Base-by-base conservation (phyloP, 2,113 vertebrate species). In the Gnathonemus longibarbis region DNA sequence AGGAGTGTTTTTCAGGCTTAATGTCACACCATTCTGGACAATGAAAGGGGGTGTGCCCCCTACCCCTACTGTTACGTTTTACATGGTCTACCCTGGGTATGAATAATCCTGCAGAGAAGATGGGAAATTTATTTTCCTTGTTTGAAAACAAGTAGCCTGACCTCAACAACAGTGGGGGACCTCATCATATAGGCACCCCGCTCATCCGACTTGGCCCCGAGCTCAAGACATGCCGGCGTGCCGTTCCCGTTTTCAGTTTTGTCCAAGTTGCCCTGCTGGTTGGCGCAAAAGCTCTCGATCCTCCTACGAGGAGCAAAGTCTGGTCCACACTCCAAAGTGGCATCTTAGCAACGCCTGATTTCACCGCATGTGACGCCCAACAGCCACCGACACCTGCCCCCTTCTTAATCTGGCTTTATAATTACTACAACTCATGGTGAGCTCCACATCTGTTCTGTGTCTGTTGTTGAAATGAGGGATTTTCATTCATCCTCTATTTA, bases 381-480 rank as follows among this genome's bases (percentile, higher is more conserved):
- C 74, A 80, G 31, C 74, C 74, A 7, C 35, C 13, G 1, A 17
- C 74, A 19, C 17, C 35, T 62, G 53, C 27, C 13, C 53, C 52
- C 52, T 19, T 58, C 56, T 52, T 88, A 45, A 62, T 88, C 49
- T 42, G 39, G 35, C 53, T 24, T 88, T 62, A 58, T 66, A 39
- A 66, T 88, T 46, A 56, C 53, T 45, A 35, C 24, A 17, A 24
- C 39, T 58, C 49, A n/a, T 39, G 42, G 58, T 13, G 56, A 88
- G 19, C 86, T 58, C 86, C 86, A 87, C 50, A 87, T 87, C 87
- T 88, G 56, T 39, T 88, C 49, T n/a, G 35, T 39, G 56, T 62
- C 87, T 88, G 39, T 46, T 88, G 5, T 53, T 88, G 35, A 45
- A 42, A 62, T 17, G 35, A 11, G 21, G 31, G 27, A 58, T 88